Evolutionary conservation across 1,140 invertebrate genomes (phyloP).

Genomic region (Anadara kagoshimensis): DNA sequence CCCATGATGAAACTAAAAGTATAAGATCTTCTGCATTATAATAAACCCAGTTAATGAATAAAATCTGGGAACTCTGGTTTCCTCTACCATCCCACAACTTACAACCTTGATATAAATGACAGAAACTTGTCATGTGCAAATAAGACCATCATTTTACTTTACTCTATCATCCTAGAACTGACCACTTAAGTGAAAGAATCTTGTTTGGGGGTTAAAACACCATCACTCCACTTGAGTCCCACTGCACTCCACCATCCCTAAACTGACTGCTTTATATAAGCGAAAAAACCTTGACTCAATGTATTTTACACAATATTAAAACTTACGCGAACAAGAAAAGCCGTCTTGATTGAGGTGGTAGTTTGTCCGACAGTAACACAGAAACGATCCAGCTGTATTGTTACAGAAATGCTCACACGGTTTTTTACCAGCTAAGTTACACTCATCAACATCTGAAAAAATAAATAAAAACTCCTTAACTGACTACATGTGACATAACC

Average conservation of each 20-base stretch:
- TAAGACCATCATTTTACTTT: no score
- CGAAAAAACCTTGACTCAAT: no score
- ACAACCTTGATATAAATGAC: no score
- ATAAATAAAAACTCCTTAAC: neutral
- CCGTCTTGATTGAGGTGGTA: slow-evolving; percentile 16
- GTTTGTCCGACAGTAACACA: slow-evolving; percentile 22
- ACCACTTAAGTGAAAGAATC: no score
- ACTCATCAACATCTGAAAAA: slow-evolving; percentile 33
- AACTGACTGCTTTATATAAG: no score
- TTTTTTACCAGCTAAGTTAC: slow-evolving; percentile 12
- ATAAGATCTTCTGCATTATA: neutral
- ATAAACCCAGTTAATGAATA: neutral
- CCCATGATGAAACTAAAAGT: neutral
- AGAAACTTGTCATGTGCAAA: no score
- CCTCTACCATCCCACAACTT: no score
- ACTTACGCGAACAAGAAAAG: slow-evolving; percentile 29
- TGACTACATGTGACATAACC: no score
- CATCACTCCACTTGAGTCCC: no score
- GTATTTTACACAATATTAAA: neutral
- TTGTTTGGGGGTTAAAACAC: no score
- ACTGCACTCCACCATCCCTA: no score
- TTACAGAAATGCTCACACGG: slow-evolving; percentile 27
- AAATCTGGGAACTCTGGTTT: neutral
- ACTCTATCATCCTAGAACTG: no score
- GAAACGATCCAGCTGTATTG: slow-evolving; percentile 19